Evolutionary conservation across 1,140 invertebrate species (phyloP).

Genomic region (Atta texana): DNA sequence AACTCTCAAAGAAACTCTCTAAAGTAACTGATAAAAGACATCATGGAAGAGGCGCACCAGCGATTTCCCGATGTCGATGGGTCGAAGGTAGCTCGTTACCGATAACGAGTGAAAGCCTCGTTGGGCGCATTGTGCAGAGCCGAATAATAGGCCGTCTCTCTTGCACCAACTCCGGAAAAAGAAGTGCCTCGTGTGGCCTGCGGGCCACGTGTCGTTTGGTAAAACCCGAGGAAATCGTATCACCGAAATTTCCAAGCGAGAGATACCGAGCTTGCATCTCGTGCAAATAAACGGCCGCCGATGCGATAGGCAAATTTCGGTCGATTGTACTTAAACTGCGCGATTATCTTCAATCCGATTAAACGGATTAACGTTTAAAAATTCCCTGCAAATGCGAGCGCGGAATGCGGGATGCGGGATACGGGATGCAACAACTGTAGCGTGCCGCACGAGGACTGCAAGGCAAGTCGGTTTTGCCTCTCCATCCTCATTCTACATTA

Average conservation of each 20-base stretch:
- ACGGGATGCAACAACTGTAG: constrained; percentile 2
- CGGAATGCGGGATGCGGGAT: not conserved
- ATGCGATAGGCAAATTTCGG: constrained; percentile 19
- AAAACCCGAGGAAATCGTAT: constrained; percentile 32
- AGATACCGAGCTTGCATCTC: not conserved
- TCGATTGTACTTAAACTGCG: constrained; percentile 23
- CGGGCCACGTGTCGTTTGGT: constrained; percentile 42
- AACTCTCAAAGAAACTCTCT: constrained; percentile 32
- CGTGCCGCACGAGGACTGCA: not conserved
- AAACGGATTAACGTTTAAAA: constrained; percentile 26
- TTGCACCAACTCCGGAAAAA: not conserved
- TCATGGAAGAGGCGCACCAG: constrained; percentile 28
- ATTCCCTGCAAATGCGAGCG: constrained; percentile 22
- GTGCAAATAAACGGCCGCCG: not conserved
- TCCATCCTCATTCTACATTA: constrained; percentile 11
- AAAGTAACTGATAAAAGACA: constrained; percentile 62
- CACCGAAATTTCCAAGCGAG: constrained; percentile 24
- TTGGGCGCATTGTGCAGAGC: constrained; percentile 61
- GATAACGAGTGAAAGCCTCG: constrained; percentile 74
- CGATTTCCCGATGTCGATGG: constrained; percentile 68
- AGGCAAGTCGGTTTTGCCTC: constrained; percentile 35
- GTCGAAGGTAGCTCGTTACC: constrained; percentile 68
- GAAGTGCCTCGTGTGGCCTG: constrained; percentile 39
- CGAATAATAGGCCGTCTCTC: constrained; percentile 69
- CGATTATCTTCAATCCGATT: constrained; percentile 37